phyloP scores from a whole-genome alignment of 1,140 invertebrate genomes.

The Leucophenga varia region DNA sequence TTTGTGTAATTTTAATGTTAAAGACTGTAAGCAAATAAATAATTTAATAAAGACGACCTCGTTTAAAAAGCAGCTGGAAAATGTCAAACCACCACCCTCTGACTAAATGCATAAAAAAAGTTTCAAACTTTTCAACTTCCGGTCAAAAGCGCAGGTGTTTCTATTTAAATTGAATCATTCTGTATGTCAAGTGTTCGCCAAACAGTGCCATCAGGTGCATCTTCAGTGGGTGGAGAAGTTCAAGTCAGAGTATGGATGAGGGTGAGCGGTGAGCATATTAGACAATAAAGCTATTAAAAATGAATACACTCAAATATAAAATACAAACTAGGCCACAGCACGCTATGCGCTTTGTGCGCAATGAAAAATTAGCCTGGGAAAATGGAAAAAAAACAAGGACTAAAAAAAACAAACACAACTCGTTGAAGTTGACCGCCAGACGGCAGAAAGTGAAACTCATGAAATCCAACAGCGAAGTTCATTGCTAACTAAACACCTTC shows the following conservation, averaged over 20 bases:
- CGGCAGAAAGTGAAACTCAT: slow-evolving; percentile 42
- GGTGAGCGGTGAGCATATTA: too few species aligned
- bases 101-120: slow-evolving; percentile 20
- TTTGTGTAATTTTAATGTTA: too few species aligned
- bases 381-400: too few species aligned
- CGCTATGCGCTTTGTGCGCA: slow-evolving; percentile 35
- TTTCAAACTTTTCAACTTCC: slow-evolving; percentile 53
- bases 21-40: too few species aligned
- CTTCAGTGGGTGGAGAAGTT: too few species aligned
- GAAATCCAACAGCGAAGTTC: slow-evolving; percentile 14
- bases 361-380: slow-evolving; percentile 29
- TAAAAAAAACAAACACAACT: too few species aligned
- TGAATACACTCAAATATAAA: slow-evolving; percentile 1
- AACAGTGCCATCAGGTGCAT: slow-evolving; percentile 44
- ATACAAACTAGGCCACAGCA: slow-evolving; percentile 10
- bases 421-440: slow-evolving; percentile 22
- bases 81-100: neutral
- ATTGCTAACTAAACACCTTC: too few species aligned
- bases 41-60: too few species aligned
- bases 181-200: too few species aligned
- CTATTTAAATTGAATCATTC: neutral
- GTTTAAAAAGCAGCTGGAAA: too few species aligned
- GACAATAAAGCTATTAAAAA: slow-evolving; percentile 43
- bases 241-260: too few species aligned
- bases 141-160: slow-evolving; percentile 46